Evolutionary conservation across 2,113 vertebrate genomes (phyloP), one percentile per base, ranked within the genome.

Genomic region (Riparia riparia): DNA sequence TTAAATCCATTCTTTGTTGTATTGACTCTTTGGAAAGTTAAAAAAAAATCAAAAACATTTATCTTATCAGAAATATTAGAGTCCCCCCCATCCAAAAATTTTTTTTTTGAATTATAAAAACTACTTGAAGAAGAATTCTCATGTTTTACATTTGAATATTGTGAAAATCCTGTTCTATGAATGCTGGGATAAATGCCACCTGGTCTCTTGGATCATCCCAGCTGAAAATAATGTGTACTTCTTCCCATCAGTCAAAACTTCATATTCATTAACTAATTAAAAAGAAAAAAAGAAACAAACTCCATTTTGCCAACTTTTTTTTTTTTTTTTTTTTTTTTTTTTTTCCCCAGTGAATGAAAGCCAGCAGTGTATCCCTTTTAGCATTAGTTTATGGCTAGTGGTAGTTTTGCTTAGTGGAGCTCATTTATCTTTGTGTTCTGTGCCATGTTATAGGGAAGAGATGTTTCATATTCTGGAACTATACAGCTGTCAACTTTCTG

Each of bases 61-160:
- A 73, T 90, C 14, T 95, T 95, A 92, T 60, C 51, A 90, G 72
- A 97, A 91, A 82, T 93, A 58, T 84, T 17, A 95, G 95, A 96
- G 70, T 0, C 5, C 29, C 44, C 44, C 14, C 12, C 1, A n/a
- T 16, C 41, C 7, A 2, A 5, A 70, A 37, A 37, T n/a, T n/a
- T n/a, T 37, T 37, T 37, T n/a, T 86, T 90, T 82, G 49, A 96
- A 90, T 97, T 96, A 93, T 89, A 95, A 91, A 68, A 80, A 50
- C 91, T 86, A 92, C 54, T 64, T 87, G 53, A 95, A 93, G 68
- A 96, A 96, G 73, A 96, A 95, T 88, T 90, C 63, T 60, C 17
- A 86, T 91, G 66, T 90, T 97, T 98, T 95, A 93, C 53, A 72
- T 92, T 95, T 97, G 97, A 94, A 93, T 29, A 66, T 78, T 3